phyloP scores from a whole-genome alignment of 2,113 vertebrate species.

The Oncorhynchus keta region DNA sequence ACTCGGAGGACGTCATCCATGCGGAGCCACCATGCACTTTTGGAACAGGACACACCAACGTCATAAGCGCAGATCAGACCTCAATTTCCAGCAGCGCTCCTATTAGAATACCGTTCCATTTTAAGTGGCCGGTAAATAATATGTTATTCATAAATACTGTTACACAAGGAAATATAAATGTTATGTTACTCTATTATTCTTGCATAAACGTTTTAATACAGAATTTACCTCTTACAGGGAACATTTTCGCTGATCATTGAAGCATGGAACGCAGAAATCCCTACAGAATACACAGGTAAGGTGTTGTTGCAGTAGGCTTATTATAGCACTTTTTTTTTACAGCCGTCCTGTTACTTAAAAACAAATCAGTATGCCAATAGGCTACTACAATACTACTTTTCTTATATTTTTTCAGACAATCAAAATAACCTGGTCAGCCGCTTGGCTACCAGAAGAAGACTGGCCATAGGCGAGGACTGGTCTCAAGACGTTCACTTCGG shows the following conservation, averaged over 20 bases:
- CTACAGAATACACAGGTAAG: constrained; percentile 34
- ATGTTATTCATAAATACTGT: background rate
- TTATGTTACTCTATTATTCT: background rate
- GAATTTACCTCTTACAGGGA: constrained; percentile 67
- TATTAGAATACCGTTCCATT: constrained; percentile 77
- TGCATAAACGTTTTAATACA: background rate
- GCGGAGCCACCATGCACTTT: constrained; percentile 82
- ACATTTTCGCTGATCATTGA: constrained; percentile 85
- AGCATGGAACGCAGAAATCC: constrained; percentile 77
- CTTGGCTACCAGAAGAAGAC: constrained; percentile 79
- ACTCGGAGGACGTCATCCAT: constrained; percentile 74
- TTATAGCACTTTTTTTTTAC: too few species aligned
- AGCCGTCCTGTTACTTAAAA: background rate
- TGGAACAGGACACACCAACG: constrained; percentile 73
- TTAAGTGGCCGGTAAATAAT: constrained; percentile 86
- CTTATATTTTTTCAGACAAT: constrained; percentile 67
- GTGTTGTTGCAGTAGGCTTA: background rate
- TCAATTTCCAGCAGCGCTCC: constrained; percentile 70
- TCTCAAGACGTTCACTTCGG: constrained; percentile 85
- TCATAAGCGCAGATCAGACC: constrained; percentile 62
- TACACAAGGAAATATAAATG: background rate
- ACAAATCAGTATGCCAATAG: background rate
- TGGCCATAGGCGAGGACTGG: constrained; percentile 84
- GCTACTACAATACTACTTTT: background rate
- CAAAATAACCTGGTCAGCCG: constrained; percentile 84